Conservation (phyloP, 2,888 invertebrate genomes). For the Lathronympha strigana region DNA sequence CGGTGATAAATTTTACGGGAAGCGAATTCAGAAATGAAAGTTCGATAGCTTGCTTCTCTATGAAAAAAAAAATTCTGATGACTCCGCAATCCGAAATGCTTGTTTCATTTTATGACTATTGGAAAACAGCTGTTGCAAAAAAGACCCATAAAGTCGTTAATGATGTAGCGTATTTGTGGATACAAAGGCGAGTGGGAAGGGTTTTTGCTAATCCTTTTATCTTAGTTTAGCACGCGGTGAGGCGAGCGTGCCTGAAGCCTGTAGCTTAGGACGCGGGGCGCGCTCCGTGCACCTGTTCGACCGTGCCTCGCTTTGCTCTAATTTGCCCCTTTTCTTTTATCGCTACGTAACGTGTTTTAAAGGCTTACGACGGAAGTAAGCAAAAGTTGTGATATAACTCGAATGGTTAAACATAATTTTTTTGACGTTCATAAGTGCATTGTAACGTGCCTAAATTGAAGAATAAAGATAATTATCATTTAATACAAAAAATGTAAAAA, state of each 20-base stretch:
- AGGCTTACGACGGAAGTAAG: not conserved
- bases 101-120: conserved; percentile 29
- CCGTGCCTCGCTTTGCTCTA: conserved; percentile 59
- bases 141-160: conserved; percentile 23
- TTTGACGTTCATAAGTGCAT: no score
- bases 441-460: no score
- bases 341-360: conserved; percentile 28
- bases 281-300: conserved; percentile 64
- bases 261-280: conserved; percentile 49
- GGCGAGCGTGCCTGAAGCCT: conserved; percentile 52
- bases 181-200: conserved; percentile 62
- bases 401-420: no score
- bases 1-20: conserved; percentile 44
- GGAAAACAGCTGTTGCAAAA: conserved; percentile 21
- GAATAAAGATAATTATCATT: no score
- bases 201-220: conserved; percentile 74
- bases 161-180: conserved; percentile 37
- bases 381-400: no score
- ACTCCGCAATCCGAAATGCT: conserved; percentile 36
- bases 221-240: conserved; percentile 70
- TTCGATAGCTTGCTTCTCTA: conserved; percentile 31
- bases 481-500: no score
- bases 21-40: conserved; percentile 45
- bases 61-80: conserved; percentile 42
- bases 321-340: conserved; percentile 63